These are phyloP conservation scores for Dasysyrphus tricinctus DNA, from an alignment of 2,888 invertebrate genomes.

Conservation along the genomic window DNA sequence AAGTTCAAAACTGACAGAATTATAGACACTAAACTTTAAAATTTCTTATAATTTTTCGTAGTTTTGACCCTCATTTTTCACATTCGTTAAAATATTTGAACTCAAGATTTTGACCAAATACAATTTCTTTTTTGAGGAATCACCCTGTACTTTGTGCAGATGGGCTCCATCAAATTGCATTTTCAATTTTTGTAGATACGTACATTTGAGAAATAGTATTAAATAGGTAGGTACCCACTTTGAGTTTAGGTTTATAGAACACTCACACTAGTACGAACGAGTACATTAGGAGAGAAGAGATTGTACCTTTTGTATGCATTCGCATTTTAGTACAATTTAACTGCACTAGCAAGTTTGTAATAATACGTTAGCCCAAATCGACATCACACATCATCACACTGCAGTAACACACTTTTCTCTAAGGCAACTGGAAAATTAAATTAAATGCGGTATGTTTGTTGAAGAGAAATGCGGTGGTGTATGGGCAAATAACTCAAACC, in stretches of 20 bases:
- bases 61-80: too few species aligned
- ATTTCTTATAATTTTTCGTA: too few species aligned
- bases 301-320: not conserved
- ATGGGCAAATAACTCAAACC: not conserved
- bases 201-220: not conserved
- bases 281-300: not conserved
- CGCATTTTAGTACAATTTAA: slow-evolving; percentile 3
- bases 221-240: not conserved
- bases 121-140: not conserved
- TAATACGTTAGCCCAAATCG: slow-evolving; percentile 39
- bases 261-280: not conserved
- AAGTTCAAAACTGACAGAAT: too few species aligned
- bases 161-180: slow-evolving; percentile 25
- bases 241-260: not conserved
- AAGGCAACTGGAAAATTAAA: slow-evolving; percentile 53
- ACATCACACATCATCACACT: slow-evolving; percentile 62
- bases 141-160: slow-evolving; percentile 6
- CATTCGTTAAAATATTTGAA: too few species aligned
- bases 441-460: slow-evolving; percentile 45
- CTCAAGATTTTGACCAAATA: too few species aligned
- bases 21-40: too few species aligned
- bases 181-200: not conserved
- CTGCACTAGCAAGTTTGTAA: slow-evolving; percentile 32
- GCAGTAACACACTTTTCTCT: slow-evolving; percentile 47
- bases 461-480: not conserved